Base-by-base conservation (phyloP, 2,113 vertebrate species). In the Microcebus lehilahytsara region DNA sequence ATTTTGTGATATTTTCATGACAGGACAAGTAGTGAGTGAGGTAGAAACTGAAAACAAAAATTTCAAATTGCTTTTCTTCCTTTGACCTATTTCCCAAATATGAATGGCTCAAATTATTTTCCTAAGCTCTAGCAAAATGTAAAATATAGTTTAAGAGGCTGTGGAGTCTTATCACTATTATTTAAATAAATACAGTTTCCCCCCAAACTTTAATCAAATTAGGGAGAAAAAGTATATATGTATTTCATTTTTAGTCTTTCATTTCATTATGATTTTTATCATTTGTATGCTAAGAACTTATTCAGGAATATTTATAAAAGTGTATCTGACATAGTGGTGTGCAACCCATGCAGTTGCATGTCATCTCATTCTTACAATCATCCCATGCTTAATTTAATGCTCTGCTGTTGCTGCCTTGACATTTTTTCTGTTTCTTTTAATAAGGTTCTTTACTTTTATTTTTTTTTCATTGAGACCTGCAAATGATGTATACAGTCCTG, bases 251-350 rank as follows among this genome's bases (percentile, higher is more conserved):
- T 53, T 32, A 69, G 1, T 42, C 23, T 81, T 92, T 92, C 37
- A 87, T 67, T 78, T 51, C 6, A 7, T 49, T 95, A 53, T 92
- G 25, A 81, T 85, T 95, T 85, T 64, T 4, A 2, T 58, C 14
- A 88, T 84, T 71, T 62, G 78, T 69, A 3, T 32, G 40, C 6
- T 42, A 84, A 95, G 84, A 81, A 11, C 2, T 58, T 85, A 95
- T 22, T 81, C 66, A 96, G 49, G 0, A 92, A 81, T 94, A 71
- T 94, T 96, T 93, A 97, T 89, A 25, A 64, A 90, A 30, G 22
- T 46, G 3, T 71, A 19, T 75, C 56, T 53, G 58, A 85, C 5
- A 93, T 69, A 17, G 34, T 25, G 6, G 4, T 62, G 30, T 89
- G 11, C 17, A 58, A 69, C 12, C 60, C 40, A 49, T 20, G 25